phyloP scores from a whole-genome alignment of 2,797 vertebrate genomes.

The Argyrosomus regius region DNA sequence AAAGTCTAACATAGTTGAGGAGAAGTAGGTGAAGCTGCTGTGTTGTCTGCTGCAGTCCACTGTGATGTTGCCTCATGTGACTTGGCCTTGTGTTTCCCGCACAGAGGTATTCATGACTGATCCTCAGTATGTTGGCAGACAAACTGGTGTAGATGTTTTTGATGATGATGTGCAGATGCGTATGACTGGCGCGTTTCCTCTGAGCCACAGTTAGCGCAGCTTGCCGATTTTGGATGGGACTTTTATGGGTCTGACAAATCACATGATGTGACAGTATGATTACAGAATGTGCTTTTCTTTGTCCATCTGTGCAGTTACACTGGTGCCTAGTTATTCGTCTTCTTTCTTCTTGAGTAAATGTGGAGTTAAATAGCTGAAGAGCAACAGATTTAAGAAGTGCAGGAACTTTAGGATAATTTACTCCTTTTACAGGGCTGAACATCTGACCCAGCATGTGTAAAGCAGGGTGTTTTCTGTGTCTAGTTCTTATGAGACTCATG shows the following conservation, averaged over 20 bases:
- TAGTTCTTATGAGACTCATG: constrained; percentile 15
- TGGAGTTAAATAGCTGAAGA: neutral
- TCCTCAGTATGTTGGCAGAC: neutral
- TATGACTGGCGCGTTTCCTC: neutral
- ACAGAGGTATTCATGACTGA: neutral
- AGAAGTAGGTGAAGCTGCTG: neutral
- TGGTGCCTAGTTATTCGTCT: neutral
- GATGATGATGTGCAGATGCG: neutral
- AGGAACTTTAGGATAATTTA: neutral
- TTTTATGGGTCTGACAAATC: constrained; percentile 17
- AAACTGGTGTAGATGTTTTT: neutral
- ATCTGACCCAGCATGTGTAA: constrained; percentile 28
- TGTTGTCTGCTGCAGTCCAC: neutral
- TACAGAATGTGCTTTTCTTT: constrained; percentile 4
- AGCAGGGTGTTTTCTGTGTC: constrained; percentile 12
- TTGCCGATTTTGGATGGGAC: neutral
- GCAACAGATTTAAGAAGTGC: neutral
- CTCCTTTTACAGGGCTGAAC: constrained; percentile 4
- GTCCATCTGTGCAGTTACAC: neutral
- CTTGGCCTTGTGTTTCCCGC: constrained; percentile 12
- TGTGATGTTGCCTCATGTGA: constrained; percentile 19
- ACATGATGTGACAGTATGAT: constrained; percentile 6
- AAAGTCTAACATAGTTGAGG: neutral
- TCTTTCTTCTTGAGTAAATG: neutral
- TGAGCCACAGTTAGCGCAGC: neutral